These are phyloP conservation scores for Rhorus exstirpatorius DNA, from an alignment of 2,888 invertebrate genomes.

Conservation along the genomic window DNA sequence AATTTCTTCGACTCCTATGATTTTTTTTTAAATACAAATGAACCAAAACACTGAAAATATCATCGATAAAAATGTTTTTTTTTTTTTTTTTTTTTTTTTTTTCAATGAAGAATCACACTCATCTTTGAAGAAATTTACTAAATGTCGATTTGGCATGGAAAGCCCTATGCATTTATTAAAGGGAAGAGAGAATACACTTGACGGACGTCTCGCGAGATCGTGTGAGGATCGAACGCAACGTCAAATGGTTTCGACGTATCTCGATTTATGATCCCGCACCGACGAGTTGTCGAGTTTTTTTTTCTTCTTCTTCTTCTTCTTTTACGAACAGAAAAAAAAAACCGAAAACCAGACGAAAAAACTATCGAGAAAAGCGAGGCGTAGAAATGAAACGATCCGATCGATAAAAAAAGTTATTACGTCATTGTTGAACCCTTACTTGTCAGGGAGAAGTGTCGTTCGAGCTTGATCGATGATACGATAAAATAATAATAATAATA, in stretches of 20 bases:
- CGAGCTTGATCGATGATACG: slow-evolving; percentile 32
- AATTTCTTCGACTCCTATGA: no score
- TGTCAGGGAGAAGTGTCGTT: slow-evolving; percentile 7
- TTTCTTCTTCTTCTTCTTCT: no score
- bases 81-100: no score
- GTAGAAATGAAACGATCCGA: slow-evolving; percentile 1
- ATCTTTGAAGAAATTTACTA: no score
- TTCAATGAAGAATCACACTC: no score
- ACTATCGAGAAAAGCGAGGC: slow-evolving; percentile 17
- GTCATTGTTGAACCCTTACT: slow-evolving; percentile 40
- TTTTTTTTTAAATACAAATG: no score
- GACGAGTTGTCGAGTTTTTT: slow-evolving; percentile 54
- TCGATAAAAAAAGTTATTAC: slow-evolving; percentile 33
- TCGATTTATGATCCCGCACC: slow-evolving; percentile 65
- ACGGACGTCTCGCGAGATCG: slow-evolving; percentile 36
- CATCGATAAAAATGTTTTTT: no score
- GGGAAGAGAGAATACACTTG: slow-evolving; percentile 28
- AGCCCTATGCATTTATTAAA: slow-evolving; percentile 28
- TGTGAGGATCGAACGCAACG: slow-evolving; percentile 55
- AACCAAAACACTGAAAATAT: no score
- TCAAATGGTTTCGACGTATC: slow-evolving; percentile 62
- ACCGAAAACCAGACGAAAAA: slow-evolving; percentile 4
- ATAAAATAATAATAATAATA: slow-evolving; percentile 1
- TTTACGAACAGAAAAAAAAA: slow-evolving; percentile 10
- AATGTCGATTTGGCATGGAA: slow-evolving; percentile 2